Conservation (phyloP, 35 echinoderm and acorn worm genomes). For the Nesometra sesokonis region DNA sequence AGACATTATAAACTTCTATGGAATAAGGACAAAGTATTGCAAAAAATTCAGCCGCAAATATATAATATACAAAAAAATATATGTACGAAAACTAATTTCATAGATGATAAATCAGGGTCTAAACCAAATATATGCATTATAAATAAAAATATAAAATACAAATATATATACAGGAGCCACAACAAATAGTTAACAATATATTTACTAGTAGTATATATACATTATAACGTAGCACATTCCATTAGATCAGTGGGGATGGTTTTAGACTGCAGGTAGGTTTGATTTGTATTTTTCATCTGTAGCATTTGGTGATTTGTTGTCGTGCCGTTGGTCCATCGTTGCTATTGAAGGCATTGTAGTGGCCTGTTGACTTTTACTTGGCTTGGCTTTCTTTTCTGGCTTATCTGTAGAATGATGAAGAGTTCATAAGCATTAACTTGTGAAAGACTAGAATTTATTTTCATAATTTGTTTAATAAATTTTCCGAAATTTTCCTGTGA, state of each 20-base stretch:
- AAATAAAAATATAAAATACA: neutral
- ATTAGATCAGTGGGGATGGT: neutral
- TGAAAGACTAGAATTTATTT: too few relatives aligned
- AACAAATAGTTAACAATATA: neutral
- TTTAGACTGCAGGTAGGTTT: slow-evolving; percentile 79
- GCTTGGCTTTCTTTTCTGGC: slow-evolving; percentile 66
- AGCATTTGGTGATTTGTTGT: slow-evolving; percentile 22
- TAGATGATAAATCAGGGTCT: too few relatives aligned
- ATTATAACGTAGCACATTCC: neutral
- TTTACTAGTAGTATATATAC: neutral
- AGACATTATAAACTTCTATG: too few relatives aligned
- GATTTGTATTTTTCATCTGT: slow-evolving; percentile 29
- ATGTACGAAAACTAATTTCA: too few relatives aligned
- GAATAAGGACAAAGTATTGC: too few relatives aligned
- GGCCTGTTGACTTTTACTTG: slow-evolving; percentile 70
- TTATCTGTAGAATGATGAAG: slow-evolving; percentile 30
- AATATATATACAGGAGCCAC: neutral
- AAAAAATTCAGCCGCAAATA: too few relatives aligned
- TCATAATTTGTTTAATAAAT: neutral
- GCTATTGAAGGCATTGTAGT: slow-evolving; percentile 92
- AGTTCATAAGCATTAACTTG: too few relatives aligned
- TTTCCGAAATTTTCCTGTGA: neutral
- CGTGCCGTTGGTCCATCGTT: slow-evolving; percentile 26
- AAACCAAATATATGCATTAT: neutral
- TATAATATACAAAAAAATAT: too few relatives aligned